These are phyloP conservation scores for Anguilla japonica DNA, from an alignment of 2,113 vertebrate species.

Conservation along the genomic window DNA sequence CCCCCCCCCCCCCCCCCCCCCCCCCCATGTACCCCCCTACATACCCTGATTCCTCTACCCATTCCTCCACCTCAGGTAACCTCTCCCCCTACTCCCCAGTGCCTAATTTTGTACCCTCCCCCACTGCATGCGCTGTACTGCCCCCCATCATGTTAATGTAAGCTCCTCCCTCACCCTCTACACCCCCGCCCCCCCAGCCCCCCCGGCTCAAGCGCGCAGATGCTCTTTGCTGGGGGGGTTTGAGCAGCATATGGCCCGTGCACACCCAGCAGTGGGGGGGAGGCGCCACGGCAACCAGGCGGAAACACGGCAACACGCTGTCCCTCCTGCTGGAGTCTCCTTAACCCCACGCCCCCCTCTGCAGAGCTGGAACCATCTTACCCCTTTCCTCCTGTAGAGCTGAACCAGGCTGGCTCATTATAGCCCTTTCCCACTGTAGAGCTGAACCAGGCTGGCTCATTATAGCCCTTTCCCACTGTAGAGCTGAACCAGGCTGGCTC, in stretches of 20 bases:
- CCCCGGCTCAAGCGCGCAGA: constrained; percentile 57
- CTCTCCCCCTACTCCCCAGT: background rate
- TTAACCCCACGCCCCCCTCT: background rate
- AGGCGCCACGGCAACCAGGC: background rate
- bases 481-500: too few species aligned
- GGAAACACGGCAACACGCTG: background rate
- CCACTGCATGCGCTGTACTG: background rate
- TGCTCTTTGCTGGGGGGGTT: constrained; percentile 61
- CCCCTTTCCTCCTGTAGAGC: background rate
- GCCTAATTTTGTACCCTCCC: background rate
- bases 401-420: too few species aligned
- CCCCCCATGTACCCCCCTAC: constrained; percentile 12
- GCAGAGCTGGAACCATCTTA: background rate
- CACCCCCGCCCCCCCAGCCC: constrained; percentile 2
- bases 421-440: too few species aligned
- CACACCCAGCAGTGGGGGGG: constrained; percentile 52
- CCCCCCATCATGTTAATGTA: background rate
- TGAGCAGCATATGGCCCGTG: constrained; percentile 58
- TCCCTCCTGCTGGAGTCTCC: background rate
- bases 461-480: too few species aligned
- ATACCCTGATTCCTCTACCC: background rate
- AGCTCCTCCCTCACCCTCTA: background rate
- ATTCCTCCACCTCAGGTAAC: background rate
- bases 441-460: too few species aligned
- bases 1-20: constrained; percentile 51